These are phyloP conservation scores for Luperina nickerlii DNA, from an alignment of 2,888 invertebrate species.

Conservation along the genomic window DNA sequence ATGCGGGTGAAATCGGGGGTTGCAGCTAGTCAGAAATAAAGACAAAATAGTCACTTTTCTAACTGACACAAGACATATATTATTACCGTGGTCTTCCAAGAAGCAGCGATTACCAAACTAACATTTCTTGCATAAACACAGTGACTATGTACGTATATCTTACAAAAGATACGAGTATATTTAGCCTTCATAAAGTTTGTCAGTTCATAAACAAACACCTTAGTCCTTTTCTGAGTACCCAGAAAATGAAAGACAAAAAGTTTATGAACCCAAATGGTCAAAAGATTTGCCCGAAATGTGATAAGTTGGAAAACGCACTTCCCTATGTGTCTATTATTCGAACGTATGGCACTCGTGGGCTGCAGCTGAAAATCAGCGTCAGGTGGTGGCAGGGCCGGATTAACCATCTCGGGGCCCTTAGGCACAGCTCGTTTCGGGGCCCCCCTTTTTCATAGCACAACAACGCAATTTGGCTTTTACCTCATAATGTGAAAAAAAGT, in stretches of 20 bases:
- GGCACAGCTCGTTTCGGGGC: too few species aligned
- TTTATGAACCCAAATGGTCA: too few species aligned
- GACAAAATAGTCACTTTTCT: neutral
- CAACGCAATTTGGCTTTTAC: too few species aligned
- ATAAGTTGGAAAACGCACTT: neutral
- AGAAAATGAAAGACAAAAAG: neutral
- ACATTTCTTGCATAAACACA: conserved; percentile 2
- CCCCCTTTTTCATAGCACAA: too few species aligned
- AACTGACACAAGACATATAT: neutral
- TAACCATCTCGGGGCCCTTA: too few species aligned
- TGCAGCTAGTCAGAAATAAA: neutral
- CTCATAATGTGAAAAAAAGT: too few species aligned
- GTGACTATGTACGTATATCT: neutral
- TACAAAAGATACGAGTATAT: neutral
- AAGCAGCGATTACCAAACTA: conserved; percentile 22
- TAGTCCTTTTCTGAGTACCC: neutral
- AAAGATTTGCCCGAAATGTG: neutral
- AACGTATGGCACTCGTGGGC: too few species aligned
- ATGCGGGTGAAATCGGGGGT: too few species aligned
- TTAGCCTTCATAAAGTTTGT: neutral
- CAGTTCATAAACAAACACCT: neutral
- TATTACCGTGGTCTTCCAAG: conserved; percentile 24
- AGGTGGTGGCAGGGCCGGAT: too few species aligned
- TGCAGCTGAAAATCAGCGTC: too few species aligned
- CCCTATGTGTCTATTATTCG: too few species aligned